Evolutionary conservation across 1,140 invertebrate species (phyloP), one percentile per base, ranked within the genome.

Genomic region (Palaemon carinicauda): DNA sequence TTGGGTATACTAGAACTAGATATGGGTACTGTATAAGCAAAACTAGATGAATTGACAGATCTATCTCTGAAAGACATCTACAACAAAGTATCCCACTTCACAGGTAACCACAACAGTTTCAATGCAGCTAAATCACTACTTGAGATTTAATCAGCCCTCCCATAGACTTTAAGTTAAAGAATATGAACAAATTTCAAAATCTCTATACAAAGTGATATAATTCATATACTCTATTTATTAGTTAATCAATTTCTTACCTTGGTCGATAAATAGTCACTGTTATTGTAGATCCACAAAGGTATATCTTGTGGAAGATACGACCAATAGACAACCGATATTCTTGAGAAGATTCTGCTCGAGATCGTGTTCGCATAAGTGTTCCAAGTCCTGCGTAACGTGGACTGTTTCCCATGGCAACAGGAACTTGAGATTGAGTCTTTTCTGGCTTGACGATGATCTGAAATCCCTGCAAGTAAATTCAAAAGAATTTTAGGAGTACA

Each of bases 221-320:
- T 41, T 41, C 41, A 41, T 41, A 12, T 7, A 41, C 12, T 41
- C 7, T 12, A n/a, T n/a, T n/a, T n/a, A n/a, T n/a, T n/a, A n/a
- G n/a, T n/a, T n/a, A 41, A 41, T 9, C 12, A 41, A 75, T 19
- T 51, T 19, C 71, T 77, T 92, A 97, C 96, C 96, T 95, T 65
- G 98, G 97, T 90, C 96, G 93, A 90, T 98, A 98, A 91, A 97
- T 93, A 0, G 96, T 98, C 4, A 98, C 97, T 9, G 96, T 97
- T 89, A 98, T 98, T 52, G 95, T 95, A 71, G 95, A 96, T 17
- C 95, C 97, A 86, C 93, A 94, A 0, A 98, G 91, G 0, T 95
- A 94, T 87, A 99, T 95, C 91, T 96, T 96, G 91, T 99, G 98
- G 93, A 98, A 99, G 90, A 99, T 96, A 86, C 97, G 92, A 0